Conservation (phyloP, 2,797 vertebrate species). For the Micrastur ruficollis region DNA sequence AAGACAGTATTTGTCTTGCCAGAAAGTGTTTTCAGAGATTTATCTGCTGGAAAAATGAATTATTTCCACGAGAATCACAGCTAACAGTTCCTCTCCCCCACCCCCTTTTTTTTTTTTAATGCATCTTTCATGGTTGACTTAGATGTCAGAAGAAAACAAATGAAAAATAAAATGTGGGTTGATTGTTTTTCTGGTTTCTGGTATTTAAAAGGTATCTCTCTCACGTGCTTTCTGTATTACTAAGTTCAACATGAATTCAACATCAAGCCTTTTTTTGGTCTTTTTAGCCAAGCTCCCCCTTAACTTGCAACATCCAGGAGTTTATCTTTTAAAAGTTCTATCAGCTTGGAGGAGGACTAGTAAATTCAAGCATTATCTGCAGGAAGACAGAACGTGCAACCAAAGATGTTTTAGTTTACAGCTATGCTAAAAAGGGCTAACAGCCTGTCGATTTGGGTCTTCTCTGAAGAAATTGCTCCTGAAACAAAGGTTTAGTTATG, state of each 20-base stretch:
- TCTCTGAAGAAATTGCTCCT: neutral
- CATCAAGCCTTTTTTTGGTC: neutral
- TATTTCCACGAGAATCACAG: conserved; percentile 23
- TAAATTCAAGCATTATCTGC: neutral
- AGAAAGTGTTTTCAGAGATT: conserved; percentile 26
- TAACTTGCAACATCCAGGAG: neutral
- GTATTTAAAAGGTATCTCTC: neutral
- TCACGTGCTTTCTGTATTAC: neutral
- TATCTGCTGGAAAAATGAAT: conserved; percentile 47
- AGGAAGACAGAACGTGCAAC: neutral
- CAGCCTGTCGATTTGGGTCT: neutral
- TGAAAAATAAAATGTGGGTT: neutral
- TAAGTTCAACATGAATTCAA: neutral
- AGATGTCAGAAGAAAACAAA: neutral
- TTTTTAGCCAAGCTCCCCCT: neutral
- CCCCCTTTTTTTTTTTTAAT: neutral
- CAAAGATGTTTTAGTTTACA: neutral
- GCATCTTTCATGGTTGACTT: neutral
- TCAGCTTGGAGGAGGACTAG: neutral
- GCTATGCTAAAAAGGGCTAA: neutral
- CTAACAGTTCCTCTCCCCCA: neutral
- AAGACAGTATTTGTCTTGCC: conserved; percentile 11
- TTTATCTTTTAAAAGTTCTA: neutral
- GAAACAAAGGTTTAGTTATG: neutral
- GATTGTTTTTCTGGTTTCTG: neutral